These are phyloP conservation scores for Euplagia quadripunctaria DNA, from an alignment of 2,888 invertebrate species.

Conservation along the genomic window DNA sequence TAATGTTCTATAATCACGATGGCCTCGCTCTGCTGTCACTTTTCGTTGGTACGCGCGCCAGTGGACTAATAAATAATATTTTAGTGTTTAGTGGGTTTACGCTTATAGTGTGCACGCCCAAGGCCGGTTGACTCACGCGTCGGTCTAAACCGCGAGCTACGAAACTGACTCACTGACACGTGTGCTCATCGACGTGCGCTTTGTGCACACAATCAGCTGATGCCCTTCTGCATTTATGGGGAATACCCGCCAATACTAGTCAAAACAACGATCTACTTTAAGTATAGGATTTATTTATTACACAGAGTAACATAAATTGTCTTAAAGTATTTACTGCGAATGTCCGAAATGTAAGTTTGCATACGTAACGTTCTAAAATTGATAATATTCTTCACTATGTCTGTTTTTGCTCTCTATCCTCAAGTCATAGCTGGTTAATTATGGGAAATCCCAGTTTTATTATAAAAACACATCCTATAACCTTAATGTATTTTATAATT, in stretches of 20 bases:
- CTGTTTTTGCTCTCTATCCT: constrained; percentile 9
- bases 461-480: constrained; percentile 1
- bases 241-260: constrained; percentile 24
- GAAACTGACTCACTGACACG: constrained; percentile 70
- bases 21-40: constrained; percentile 70
- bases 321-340: neutral
- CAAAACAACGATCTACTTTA: constrained; percentile 8
- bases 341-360: neutral
- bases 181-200: constrained; percentile 55
- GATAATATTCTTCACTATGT: neutral
- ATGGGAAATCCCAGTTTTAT: constrained; percentile 20
- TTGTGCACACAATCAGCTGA: constrained; percentile 57
- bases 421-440: constrained; percentile 28
- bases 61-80: constrained; percentile 80
- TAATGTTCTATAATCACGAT: constrained; percentile 56
- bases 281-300: constrained; percentile 3
- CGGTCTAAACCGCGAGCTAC: constrained; percentile 68
- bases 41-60: constrained; percentile 54
- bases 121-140: constrained; percentile 83
- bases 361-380: neutral
- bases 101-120: constrained; percentile 67
- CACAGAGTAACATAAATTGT: neutral
- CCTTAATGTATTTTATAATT: constrained; percentile 5
- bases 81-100: constrained; percentile 73
- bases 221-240: constrained; percentile 26